Percentiles rank a stretch among this genome's conserved stretches.
These are phyloP conservation scores for Trididemnum clinides DNA, from an alignment of 23 tunicate species.

Conservation along the genomic window DNA sequence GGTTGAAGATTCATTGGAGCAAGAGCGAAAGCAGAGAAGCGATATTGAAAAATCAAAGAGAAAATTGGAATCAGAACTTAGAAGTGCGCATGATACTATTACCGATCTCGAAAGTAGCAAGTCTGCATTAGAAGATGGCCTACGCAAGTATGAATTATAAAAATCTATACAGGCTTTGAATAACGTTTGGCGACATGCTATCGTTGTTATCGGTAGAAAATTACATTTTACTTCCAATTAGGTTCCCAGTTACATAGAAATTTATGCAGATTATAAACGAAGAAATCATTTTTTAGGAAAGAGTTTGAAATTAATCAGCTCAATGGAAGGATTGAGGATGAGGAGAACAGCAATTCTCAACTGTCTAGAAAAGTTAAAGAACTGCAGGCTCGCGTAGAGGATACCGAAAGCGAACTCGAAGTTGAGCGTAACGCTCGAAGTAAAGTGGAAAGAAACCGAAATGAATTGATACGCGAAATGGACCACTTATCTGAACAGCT, in stretches of 20 bases:
- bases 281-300: conserved; percentile 46
- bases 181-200: too few species aligned
- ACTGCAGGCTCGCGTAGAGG: conserved; percentile 94
- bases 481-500: conserved; percentile 89
- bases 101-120: conserved; percentile 91
- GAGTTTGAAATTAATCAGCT: conserved; percentile 89
- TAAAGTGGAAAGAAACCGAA: conserved; percentile 85
- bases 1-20: conserved; percentile 91
- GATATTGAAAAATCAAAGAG: conserved; percentile 92
- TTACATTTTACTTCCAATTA: too few species aligned
- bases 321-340: conserved; percentile 76
- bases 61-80: conserved; percentile 82
- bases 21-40: conserved; percentile 80
- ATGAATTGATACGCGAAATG: conserved; percentile 89
- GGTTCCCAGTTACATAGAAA: background rate
- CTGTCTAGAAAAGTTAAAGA: conserved; percentile 82
- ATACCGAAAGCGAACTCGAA: conserved; percentile 95
- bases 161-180: too few species aligned
- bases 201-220: too few species aligned
- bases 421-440: conserved; percentile 74
- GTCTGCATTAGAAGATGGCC: conserved; percentile 67
- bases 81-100: conserved; percentile 83
- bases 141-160: conserved; percentile 74
- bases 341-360: conserved; percentile 54
- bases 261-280: background rate